phyloP scores from a whole-genome alignment of 2,888 invertebrate genomes.

The Esperia sulphurella region DNA sequence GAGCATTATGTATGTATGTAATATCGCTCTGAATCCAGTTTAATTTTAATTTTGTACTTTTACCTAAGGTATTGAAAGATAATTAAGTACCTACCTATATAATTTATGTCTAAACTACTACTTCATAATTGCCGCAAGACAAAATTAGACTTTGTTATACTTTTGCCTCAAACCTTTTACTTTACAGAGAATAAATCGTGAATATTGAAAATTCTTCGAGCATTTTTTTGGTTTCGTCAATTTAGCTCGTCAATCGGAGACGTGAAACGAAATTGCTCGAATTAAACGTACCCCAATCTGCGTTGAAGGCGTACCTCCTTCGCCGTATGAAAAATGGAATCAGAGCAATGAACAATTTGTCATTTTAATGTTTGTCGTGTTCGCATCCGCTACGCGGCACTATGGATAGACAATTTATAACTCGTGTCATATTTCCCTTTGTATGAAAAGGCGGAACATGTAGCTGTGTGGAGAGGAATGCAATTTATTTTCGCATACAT shows the following conservation, averaged over 20 bases:
- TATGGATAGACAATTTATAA: constrained; percentile 60
- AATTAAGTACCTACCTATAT: too few relatives aligned
- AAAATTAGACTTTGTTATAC: too few relatives aligned
- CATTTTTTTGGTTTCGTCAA: constrained; percentile 30
- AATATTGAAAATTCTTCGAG: constrained; percentile 27
- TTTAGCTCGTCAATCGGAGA: constrained; percentile 29
- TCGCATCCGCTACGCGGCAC: constrained; percentile 38
- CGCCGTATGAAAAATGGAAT: constrained; percentile 60
- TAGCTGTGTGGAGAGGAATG: constrained; percentile 40
- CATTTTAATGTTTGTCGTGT: constrained; percentile 65
- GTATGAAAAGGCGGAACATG: constrained; percentile 40
- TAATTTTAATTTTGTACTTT: too few relatives aligned
- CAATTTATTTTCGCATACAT: constrained; percentile 43
- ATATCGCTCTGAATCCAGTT: too few relatives aligned
- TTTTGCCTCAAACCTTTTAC: too few relatives aligned
- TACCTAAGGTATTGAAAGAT: too few relatives aligned
- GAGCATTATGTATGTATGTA: too few relatives aligned
- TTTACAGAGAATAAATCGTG: neutral
- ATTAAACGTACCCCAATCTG: constrained; percentile 38
- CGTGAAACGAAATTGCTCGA: constrained; percentile 40
- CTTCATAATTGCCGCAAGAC: too few relatives aligned
- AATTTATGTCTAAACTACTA: too few relatives aligned
- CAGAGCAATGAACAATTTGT: constrained; percentile 61
- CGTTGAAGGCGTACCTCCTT: constrained; percentile 37
- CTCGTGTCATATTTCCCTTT: constrained; percentile 47